A percentile compares a stretch with the other conserved stretches of the same genome.
phyloP scores from a whole-genome alignment of 2,888 invertebrate genomes.

The Xanthorhoe designata region DNA sequence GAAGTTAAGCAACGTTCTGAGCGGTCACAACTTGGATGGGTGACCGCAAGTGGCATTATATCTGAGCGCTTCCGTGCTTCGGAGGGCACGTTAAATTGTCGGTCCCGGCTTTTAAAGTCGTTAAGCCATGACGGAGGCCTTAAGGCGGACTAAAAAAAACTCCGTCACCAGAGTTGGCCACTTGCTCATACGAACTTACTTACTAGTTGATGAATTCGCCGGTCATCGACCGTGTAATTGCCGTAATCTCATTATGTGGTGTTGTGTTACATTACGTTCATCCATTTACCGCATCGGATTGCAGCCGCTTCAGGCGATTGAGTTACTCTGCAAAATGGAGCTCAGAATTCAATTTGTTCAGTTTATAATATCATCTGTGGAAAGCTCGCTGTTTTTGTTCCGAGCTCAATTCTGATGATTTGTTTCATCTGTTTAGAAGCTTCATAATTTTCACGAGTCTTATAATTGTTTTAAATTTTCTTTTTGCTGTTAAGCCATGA shows the following conservation, averaged over 20 bases:
- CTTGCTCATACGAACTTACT: too few relatives aligned
- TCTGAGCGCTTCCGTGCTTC: too few relatives aligned
- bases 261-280: conserved; percentile 46
- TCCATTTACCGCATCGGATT: conserved; percentile 42
- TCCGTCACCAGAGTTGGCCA: too few relatives aligned
- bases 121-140: too few relatives aligned
- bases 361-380: conserved; percentile 15
- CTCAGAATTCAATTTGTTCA: conserved; percentile 23
- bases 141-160: too few relatives aligned
- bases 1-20: too few relatives aligned
- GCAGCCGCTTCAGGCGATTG: conserved; percentile 25
- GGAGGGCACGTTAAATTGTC: too few relatives aligned
- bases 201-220: conserved; percentile 35
- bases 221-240: conserved; percentile 46
- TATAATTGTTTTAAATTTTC: conserved; percentile 7
- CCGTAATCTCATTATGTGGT: conserved; percentile 45
- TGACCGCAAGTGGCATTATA: too few relatives aligned
- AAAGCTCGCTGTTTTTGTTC: conserved; percentile 2
- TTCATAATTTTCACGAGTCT: background rate
- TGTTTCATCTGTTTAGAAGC: conserved; percentile 10
- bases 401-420: conserved; percentile 3
- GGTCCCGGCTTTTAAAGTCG: too few relatives aligned
- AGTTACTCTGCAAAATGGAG: conserved; percentile 28
- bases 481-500: too few relatives aligned
- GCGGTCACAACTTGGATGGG: too few relatives aligned